Base-by-base conservation (phyloP, 1,140 invertebrate species). In the Drosophila subpulchrella region DNA sequence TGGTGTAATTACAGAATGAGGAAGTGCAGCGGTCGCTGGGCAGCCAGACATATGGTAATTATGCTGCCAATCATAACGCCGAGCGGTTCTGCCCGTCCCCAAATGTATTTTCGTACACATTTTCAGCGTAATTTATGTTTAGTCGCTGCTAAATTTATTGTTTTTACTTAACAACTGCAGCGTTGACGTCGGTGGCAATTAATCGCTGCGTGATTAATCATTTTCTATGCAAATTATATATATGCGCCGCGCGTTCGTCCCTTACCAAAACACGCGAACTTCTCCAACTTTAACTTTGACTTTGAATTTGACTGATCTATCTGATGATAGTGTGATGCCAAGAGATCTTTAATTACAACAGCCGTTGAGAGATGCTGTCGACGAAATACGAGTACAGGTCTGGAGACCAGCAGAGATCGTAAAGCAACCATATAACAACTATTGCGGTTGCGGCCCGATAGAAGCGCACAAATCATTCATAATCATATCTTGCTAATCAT, bases 191-290 rank as follows among this genome's bases (percentile, higher is more conserved):
- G 54, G 4, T 24, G 27, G 38, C 72, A 68, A 44, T 68, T 77
- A 77, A 51, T 48, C 50, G 73, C 30, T 46, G 63, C 32, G 74
- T 61, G 73, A 77, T 77, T 77, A 76, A 77, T 77, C 62, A 77
- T 77, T 56, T 76, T 61, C 57, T 76, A 77, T 77, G 74, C 73
- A 76, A 77, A 77, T 76, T 76, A 76, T 76, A 75, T 42, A 38
- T n/a, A 27, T 30, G 1, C 17, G 13, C 13, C 54, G 1, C 8
- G 0, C 7, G 24, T 4, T 46, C n/a, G n/a, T 54, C 47, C 38
- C 20, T 24, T 24, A 17, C 27, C 32, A 6, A 36, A 15, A 36
- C 72, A 74, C 72, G 70, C 70, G 17, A 71, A 30, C 67, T 70
- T 68, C 20, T 15, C 50, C 10, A 38, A 39, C 47, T 51, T 20